Base-by-base conservation (phyloP, 2,113 vertebrate species). In the Tonatia bakeri region DNA sequence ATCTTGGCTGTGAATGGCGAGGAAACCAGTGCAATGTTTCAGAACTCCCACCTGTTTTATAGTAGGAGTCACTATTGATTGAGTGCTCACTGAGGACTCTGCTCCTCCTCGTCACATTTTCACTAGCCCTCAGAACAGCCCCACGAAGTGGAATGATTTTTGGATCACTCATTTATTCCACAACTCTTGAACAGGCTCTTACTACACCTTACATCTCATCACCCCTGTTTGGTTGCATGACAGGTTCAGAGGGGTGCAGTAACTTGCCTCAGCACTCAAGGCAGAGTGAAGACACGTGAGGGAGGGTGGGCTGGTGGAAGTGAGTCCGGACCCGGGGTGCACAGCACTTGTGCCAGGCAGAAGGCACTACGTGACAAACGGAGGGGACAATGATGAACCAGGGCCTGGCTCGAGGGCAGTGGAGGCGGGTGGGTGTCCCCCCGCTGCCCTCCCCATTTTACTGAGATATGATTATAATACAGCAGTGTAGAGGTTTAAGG, bases 221-320 rank as follows among this genome's bases (percentile, higher is more conserved):
- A 52, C 38, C 19, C 4, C 19, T 64, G 8, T 40, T 75, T 8
- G 38, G 43, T 50, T 28, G 8, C 40, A 54, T 13, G 64, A 20
- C 20, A 70, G 40, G 67, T n/a, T 89, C 47, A 70, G 26, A 83
- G 47, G 80, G 47, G 36, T 26, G 45, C 26, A 22, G 24, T 15
- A 47, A 79, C 31, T n/a, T 83, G n/a, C 79, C 6, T 20, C 11
- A 47, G 80, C 61, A 38, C 7, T 69, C 61, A 40, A 67, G 59
- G 47, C 36, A 40, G 20, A 75, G 52, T 19, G 59, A 45, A 31
- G 9, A 24, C 64, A 40, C 76, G 31, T 12, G 17, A 64, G 7
- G 20, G 38, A 67, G 26, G 47, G 2, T 0, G 3, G 50, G 1
- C 0, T 3, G 24, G 45, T 1, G 24, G 77, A 50, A 33, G 45